phyloP scores from a whole-genome alignment of 2,888 invertebrate species.

The Rutpela maculata region DNA sequence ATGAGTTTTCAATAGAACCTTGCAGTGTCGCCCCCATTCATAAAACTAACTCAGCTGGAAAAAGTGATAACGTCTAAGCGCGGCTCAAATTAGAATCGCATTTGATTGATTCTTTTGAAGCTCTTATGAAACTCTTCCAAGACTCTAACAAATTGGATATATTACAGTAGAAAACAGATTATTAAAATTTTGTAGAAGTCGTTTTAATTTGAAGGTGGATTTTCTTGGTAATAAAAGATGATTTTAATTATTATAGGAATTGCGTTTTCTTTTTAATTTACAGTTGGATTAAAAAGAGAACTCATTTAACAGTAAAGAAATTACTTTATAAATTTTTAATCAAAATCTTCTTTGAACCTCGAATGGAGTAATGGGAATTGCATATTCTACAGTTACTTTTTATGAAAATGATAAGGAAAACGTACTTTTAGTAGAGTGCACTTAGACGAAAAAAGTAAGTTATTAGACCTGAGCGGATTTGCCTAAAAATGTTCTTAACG shows the following conservation, averaged over 20 bases:
- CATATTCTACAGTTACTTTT: no score
- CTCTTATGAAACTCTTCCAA: slow-evolving; percentile 27
- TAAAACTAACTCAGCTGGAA: slow-evolving; percentile 61
- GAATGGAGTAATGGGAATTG: neutral
- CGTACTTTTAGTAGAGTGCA: no score
- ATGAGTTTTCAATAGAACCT: slow-evolving; percentile 52
- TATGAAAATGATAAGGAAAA: no score
- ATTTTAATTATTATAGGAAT: slow-evolving; percentile 27
- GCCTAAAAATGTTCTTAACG: no score
- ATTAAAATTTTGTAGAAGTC: slow-evolving; percentile 29
- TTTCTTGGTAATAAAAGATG: neutral
- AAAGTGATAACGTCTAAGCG: slow-evolving; percentile 66
- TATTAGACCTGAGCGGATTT: no score
- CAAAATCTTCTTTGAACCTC: neutral
- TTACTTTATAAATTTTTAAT: slow-evolving; percentile 4
- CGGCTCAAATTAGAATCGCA: slow-evolving; percentile 57
- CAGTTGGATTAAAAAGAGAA: neutral
- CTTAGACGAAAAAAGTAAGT: no score
- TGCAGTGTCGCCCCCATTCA: slow-evolving; percentile 62
- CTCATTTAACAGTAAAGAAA: neutral
- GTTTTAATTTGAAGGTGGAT: slow-evolving; percentile 6
- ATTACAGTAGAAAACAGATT: slow-evolving; percentile 21
- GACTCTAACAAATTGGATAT: slow-evolving; percentile 14
- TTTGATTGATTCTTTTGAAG: slow-evolving; percentile 59
- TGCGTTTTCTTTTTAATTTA: slow-evolving; percentile 7